Conservation (phyloP, 2,113 vertebrate genomes). For the Spea multiplicata region DNA sequence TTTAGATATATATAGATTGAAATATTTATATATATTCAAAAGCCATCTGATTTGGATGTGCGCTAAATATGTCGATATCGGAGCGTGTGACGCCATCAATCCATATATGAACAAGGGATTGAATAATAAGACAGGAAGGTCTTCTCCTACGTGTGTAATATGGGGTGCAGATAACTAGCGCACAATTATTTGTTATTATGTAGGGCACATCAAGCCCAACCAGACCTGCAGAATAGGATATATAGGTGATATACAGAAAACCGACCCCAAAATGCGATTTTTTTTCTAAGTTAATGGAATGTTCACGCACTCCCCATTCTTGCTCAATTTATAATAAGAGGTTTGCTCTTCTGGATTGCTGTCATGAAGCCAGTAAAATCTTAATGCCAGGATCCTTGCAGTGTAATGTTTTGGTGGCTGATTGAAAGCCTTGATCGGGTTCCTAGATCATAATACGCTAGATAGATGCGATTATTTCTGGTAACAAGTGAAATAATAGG, state of each 20-base stretch:
- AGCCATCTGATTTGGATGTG: no score
- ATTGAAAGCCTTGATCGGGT: background rate
- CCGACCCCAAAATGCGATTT: no score
- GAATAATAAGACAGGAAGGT: no score
- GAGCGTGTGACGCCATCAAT: slow-evolving; percentile 6
- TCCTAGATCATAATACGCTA: background rate
- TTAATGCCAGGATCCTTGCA: slow-evolving; percentile 15
- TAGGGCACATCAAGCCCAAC: background rate
- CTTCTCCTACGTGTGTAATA: no score
- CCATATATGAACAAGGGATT: no score
- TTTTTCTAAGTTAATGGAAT: background rate
- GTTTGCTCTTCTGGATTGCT: slow-evolving; percentile 33
- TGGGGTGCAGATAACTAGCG: no score
- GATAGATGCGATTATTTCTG: no score
- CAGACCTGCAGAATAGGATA: background rate
- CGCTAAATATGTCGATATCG: background rate
- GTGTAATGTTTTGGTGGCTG: background rate
- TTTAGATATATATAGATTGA: no score
- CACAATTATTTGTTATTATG: background rate
- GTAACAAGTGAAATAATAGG: no score
- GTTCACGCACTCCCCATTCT: background rate
- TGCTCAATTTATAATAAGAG: slow-evolving; percentile 27
- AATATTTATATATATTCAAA: no score
- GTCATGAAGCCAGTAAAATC: slow-evolving; percentile 3
- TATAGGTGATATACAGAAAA: background rate